Evolutionary conservation across 92 coral and sea anemone species (phyloP), one percentile per base, ranked within the genome.

Genomic region (Heliopora coerulea): DNA sequence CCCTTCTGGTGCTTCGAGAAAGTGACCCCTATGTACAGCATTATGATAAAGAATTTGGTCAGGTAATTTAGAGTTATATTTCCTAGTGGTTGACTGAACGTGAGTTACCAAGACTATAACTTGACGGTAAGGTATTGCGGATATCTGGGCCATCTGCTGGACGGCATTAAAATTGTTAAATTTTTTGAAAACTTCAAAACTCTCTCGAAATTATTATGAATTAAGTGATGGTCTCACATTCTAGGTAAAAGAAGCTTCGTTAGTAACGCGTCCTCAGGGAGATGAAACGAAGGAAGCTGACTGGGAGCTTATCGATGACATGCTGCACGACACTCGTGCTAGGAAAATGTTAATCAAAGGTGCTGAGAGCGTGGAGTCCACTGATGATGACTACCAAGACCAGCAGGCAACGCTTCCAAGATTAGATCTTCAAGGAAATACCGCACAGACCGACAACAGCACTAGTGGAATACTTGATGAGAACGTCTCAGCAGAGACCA

Each of bases 11-110:
- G 9, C 58, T 70, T 8, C 58, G 63, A 18, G 32, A 34, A 52
- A 70, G 77, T 54, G 62, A 54, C 9, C 40, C 52, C 18, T 70
- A 52, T 21, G 49, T 70, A 20, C 62, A 70, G n/a, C 62, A 70
- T 33, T 70, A 70, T 50, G 77, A 70, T 58, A 28, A 70, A 54
- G 77, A 70, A 3, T 70, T 70, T 54, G 77, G 77, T 12, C 26
- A 70, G 77, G 77, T 70, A 54, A n/a, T n/a, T n/a, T n/a, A n/a
- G n/a, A n/a, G n/a, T n/a, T n/a, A n/a, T n/a, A n/a, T n/a, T n/a
- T n/a, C n/a, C n/a, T n/a, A n/a, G n/a, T n/a, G n/a, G n/a, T n/a
- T n/a, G n/a, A n/a, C n/a, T n/a, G n/a, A n/a, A n/a, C n/a, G n/a
- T n/a, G n/a, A n/a, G n/a, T n/a, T n/a, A n/a, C n/a, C n/a, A n/a